Percentiles rank a stretch among this genome's conserved stretches.
phyloP scores from a whole-genome alignment of 2,113 vertebrate species.

The Salvelinus alpinus region DNA sequence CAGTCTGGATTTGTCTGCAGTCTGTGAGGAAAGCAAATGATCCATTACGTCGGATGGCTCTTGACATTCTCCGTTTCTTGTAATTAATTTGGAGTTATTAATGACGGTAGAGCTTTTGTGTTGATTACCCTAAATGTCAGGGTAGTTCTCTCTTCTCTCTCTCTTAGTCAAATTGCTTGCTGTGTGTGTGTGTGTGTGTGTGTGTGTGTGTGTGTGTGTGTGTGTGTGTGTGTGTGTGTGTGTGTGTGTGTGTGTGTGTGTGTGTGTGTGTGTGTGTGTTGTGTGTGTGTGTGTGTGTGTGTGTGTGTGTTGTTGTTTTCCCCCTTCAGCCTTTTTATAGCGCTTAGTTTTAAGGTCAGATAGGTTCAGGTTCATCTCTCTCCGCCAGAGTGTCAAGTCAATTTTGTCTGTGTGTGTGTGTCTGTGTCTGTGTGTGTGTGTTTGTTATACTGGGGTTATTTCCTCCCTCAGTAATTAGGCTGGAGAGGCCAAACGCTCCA shows the following conservation, averaged over 20 bases:
- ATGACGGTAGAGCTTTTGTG: slow-evolving; percentile 27
- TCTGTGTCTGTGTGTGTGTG: not conserved
- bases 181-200: slow-evolving; percentile 9
- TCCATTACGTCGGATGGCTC: slow-evolving; percentile 10
- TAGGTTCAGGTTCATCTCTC: slow-evolving; percentile 32
- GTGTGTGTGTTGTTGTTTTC: slow-evolving; percentile 37
- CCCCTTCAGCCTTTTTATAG: slow-evolving; percentile 29
- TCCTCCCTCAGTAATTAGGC: slow-evolving; percentile 22
- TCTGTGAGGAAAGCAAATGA: slow-evolving; percentile 19
- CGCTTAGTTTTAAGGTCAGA: slow-evolving; percentile 53
- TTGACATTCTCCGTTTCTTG: slow-evolving; percentile 48
- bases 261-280: not conserved
- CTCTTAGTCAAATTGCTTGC: slow-evolving; percentile 3
- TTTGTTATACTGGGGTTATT: slow-evolving; percentile 14
- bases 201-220: slow-evolving; percentile 13
- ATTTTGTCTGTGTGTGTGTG: slow-evolving; percentile 22
- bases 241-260: slow-evolving; percentile 3
- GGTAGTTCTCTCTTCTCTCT: slow-evolving; percentile 14
- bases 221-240: slow-evolving; percentile 10
- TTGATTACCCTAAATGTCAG: slow-evolving; percentile 41
- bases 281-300: slow-evolving; percentile 7
- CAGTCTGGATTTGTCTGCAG: slow-evolving; percentile 12
- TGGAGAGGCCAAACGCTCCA: slow-evolving; percentile 28
- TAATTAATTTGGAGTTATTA: slow-evolving; percentile 32
- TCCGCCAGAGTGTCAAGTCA: slow-evolving; percentile 36